Percentiles rank a stretch among this genome's conserved stretches.
Conservation (phyloP, 1,140 invertebrate species). For the Diorhabda elongata region DNA sequence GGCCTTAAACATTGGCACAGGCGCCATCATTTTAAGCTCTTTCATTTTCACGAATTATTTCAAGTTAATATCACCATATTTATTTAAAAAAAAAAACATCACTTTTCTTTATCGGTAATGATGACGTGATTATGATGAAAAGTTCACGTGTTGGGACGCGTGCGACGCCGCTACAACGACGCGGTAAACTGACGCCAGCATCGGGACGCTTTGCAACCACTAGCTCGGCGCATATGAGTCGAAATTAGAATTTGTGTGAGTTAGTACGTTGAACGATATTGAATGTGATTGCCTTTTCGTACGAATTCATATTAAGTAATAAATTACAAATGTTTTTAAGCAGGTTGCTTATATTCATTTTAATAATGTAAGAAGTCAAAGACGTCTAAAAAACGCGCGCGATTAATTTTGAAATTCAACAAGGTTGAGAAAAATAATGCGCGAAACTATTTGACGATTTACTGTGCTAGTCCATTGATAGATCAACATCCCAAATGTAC, state of each 20-base stretch:
- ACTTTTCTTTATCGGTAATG: neutral
- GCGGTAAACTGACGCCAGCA: conserved; percentile 18
- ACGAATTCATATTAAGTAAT: too few species aligned
- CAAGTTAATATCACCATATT: neutral
- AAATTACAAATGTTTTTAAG: too few species aligned
- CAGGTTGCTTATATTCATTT: too few species aligned
- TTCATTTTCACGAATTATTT: neutral
- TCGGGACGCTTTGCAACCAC: conserved; percentile 36
- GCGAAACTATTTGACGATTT: too few species aligned
- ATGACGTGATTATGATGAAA: neutral
- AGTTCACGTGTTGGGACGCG: conserved; percentile 12
- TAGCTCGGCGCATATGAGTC: conserved; percentile 36
- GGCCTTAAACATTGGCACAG: conserved; percentile 26
- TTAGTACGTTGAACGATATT: neutral
- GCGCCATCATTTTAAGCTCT: conserved; percentile 23
- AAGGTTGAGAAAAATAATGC: too few species aligned
- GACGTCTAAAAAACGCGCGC: too few species aligned
- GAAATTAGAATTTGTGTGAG: conserved; percentile 24
- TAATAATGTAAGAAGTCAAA: too few species aligned
- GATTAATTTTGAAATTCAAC: too few species aligned
- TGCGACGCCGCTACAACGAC: conserved; percentile 20
- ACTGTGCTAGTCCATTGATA: too few species aligned
- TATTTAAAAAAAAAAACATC: neutral
- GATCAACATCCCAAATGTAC: too few species aligned
- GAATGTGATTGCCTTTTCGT: too few species aligned